Evolutionary conservation across 2,888 invertebrate species (phyloP), one percentile per base, ranked within the genome.

Genomic region (Dynastes grantii): DNA sequence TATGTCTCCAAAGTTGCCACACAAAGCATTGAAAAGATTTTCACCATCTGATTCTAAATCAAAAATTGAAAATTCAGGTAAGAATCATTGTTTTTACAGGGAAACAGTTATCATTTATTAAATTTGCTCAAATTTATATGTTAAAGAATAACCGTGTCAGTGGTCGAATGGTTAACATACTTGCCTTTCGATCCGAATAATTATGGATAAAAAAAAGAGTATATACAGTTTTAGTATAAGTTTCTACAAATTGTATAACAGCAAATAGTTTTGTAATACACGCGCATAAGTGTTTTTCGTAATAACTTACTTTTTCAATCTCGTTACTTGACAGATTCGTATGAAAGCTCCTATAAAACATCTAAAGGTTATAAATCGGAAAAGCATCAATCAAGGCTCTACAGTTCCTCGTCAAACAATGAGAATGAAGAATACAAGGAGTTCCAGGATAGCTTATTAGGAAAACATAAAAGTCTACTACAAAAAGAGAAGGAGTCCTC

Each of bases 401-500:
- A 58, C 32, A 58, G 45, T 73, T 58, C 73, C 1, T 32, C 37
- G n/a, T 58, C 73, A 11, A 73, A 40, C 27, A 58, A 8, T 13
- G 73, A 73, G 40, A 37, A 58, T 8, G 32, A 73, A 29, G 73
- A 73, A 16, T 53, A 55, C 32, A 73, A n/a, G 16, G 32, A 63
- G 27, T 32, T 11, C 2, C 63, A 29, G 32, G 32, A 32, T 29
- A 32, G 8, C 11, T 22, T 37, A 32, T 13, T 32, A 9, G 58
- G 37, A 11, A 73, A 73, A 63, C 37, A 63, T 49, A 61, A 71
- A 53, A 53, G 29, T 53, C 9, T 37, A 32, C 8, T 29, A 9
- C 29, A 63, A 29, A 63, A 29, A 1, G 63, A 63, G 6, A 63
- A 76, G 58, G 77, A 29, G 71, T 67, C 86, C 86, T 4, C 58